A percentile compares a stretch with the other conserved stretches of the same genome.
These are phyloP conservation scores for Chloroclystis v-ata DNA, from an alignment of 2,888 invertebrate species.

Conservation along the genomic window DNA sequence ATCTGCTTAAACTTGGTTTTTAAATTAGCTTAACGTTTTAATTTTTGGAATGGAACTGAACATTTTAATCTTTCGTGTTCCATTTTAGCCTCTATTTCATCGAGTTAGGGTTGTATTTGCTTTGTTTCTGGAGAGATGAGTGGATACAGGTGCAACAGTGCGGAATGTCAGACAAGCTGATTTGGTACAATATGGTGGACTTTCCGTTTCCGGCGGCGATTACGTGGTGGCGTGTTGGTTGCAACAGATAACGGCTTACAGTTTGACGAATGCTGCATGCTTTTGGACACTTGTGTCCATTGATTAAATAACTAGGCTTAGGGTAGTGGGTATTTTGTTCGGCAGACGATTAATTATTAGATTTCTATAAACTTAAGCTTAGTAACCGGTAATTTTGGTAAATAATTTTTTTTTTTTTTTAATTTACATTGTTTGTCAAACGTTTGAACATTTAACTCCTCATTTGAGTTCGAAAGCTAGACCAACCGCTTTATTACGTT, in stretches of 20 bases:
- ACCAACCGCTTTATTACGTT: no score
- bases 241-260: slow-evolving; percentile 32
- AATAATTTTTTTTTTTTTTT: no score
- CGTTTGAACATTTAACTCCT: no score
- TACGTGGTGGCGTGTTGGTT: slow-evolving; percentile 52
- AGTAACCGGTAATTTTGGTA: no score
- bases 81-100: slow-evolving; percentile 3
- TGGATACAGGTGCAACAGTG: slow-evolving; percentile 61
- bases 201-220: slow-evolving; percentile 71
- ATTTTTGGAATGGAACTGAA: slow-evolving; percentile 27
- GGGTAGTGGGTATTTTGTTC: no score
- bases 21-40: slow-evolving; percentile 17
- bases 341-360: no score
- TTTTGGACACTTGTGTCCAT: slow-evolving; percentile 13
- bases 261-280: slow-evolving; percentile 26
- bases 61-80: background rate
- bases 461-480: no score
- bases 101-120: slow-evolving; percentile 8
- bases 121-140: slow-evolving; percentile 18
- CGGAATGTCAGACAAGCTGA: slow-evolving; percentile 72
- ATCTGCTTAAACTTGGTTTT: slow-evolving; percentile 23
- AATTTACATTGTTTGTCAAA: no score
- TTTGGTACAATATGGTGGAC: slow-evolving; percentile 72
- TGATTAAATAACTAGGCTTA: background rate
- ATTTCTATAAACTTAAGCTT: no score